Evolutionary conservation across 2,888 invertebrate genomes (phyloP).

Genomic region (Diaphora mendica): DNA sequence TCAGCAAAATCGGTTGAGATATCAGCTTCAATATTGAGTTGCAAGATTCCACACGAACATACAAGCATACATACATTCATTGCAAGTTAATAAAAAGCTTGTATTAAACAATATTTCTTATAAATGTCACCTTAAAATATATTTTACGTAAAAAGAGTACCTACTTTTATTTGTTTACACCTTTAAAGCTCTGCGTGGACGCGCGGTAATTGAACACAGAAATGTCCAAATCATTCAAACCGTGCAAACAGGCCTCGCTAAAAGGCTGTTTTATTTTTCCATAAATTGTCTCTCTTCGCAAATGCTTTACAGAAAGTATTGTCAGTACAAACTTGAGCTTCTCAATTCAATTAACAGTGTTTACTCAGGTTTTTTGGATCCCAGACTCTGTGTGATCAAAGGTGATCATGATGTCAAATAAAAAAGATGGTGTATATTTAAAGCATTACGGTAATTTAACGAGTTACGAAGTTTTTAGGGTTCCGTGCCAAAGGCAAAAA

Average conservation of each 20-base stretch:
- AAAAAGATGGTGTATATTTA: background rate
- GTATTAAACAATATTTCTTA: too few species aligned
- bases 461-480: background rate
- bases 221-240: conserved; percentile 36
- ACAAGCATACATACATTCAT: too few species aligned
- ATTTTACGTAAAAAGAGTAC: background rate
- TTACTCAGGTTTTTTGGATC: conserved; percentile 26
- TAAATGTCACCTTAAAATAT: background rate
- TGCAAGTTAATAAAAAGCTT: too few species aligned
- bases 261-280: conserved; percentile 31
- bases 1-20: too few species aligned
- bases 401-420: conserved; percentile 18
- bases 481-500: too few species aligned
- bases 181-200: conserved; percentile 21
- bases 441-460: background rate
- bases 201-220: conserved; percentile 21
- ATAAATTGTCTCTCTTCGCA: conserved; percentile 8
- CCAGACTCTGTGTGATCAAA: conserved; percentile 18
- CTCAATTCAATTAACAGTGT: conserved; percentile 39
- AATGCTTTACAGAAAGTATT: conserved; percentile 30
- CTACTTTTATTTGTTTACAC: conserved; percentile 21
- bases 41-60: too few species aligned
- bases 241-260: conserved; percentile 22
- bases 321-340: conserved; percentile 18
- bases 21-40: too few species aligned